Evolutionary conservation across 2,888 invertebrate genomes (phyloP).

Genomic region (Tetheella fluctuosa): DNA sequence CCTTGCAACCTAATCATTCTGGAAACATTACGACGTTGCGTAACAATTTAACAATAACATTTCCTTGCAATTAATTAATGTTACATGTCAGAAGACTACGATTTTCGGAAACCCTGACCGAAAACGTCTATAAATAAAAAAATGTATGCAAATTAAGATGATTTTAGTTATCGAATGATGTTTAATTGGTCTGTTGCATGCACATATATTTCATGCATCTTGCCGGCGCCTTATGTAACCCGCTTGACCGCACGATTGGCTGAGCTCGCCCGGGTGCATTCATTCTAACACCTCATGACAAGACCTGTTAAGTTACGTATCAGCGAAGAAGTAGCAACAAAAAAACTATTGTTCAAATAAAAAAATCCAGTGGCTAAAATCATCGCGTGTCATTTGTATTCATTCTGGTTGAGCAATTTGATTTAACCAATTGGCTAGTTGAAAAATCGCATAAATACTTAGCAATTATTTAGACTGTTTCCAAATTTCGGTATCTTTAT

Average conservation of each 20-base stretch:
- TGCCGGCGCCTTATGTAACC: background rate
- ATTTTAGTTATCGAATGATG: constrained; percentile 4
- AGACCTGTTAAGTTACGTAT: constrained; percentile 26
- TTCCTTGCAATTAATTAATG: background rate
- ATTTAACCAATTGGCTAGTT: constrained; percentile 35
- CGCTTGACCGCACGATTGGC: background rate
- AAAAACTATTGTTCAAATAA: constrained; percentile 27
- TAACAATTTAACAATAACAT: constrained; percentile 8
- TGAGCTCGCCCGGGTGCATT: constrained; percentile 8
- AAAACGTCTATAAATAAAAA: background rate
- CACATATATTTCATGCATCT: background rate
- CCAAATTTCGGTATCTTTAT: too few species aligned
- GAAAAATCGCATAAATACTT: constrained; percentile 21
- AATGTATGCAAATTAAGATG: constrained; percentile 7
- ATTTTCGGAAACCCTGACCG: constrained; percentile 13
- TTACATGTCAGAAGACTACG: background rate
- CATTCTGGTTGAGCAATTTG: constrained; percentile 42
- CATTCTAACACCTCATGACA: constrained; percentile 10
- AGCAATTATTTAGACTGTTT: background rate
- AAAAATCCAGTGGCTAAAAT: constrained; percentile 27
- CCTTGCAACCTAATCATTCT: constrained; percentile 30
- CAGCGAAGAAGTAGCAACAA: constrained; percentile 16
- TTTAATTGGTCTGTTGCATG: background rate
- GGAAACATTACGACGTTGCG: constrained; percentile 13
- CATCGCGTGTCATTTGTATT: constrained; percentile 70